Conservation (phyloP, 2,113 vertebrate species). For the Empidonax traillii region DNA sequence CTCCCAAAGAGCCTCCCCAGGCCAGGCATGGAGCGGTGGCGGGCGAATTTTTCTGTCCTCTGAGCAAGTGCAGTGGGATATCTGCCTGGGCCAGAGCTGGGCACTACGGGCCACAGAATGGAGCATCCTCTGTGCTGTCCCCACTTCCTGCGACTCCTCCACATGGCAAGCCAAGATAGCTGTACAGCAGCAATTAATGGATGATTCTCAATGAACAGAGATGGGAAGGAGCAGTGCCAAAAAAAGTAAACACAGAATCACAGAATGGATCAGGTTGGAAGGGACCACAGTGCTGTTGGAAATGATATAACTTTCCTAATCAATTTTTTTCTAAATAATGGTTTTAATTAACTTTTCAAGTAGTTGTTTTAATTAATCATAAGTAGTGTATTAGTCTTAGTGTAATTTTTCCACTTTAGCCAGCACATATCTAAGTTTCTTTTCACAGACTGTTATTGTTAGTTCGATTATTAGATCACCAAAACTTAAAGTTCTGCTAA, state of each 20-base stretch:
- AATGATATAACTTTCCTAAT: not conserved
- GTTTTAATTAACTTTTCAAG: not conserved
- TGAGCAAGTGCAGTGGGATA: too few species aligned
- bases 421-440: not conserved
- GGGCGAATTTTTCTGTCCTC: too few species aligned
- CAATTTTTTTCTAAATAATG: not conserved
- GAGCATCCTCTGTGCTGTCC: too few species aligned
- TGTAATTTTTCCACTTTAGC: not conserved
- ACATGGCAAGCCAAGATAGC: too few species aligned
- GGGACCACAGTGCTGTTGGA: not conserved
- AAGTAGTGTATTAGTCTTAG: not conserved
- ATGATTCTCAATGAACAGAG: not conserved
- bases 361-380: not conserved
- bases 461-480: not conserved
- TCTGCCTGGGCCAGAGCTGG: not conserved
- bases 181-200: not conserved
- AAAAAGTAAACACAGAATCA: not conserved
- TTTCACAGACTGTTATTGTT: not conserved
- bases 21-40: too few species aligned
- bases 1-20: too few species aligned
- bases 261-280: not conserved
- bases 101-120: not conserved
- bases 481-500: not conserved
- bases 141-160: too few species aligned
- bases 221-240: not conserved